Evolutionary conservation across 2,113 vertebrate genomes (phyloP).

Genomic region (Leptobrachium leishanense): DNA sequence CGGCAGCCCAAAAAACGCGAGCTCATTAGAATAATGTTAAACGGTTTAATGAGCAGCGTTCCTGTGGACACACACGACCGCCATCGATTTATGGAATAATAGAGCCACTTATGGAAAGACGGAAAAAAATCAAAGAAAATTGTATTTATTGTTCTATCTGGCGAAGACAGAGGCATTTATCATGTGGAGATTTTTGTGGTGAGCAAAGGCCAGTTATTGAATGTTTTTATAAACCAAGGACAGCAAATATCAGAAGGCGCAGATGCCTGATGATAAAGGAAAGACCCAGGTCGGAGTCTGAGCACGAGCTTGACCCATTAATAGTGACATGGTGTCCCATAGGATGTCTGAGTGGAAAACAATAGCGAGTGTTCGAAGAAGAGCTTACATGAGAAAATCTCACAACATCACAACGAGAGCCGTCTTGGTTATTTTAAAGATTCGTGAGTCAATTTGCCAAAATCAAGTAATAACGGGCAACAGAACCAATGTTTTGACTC

Average conservation of each 20-base stretch:
- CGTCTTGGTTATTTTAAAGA: too few relatives aligned
- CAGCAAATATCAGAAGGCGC: slow-evolving; percentile 26
- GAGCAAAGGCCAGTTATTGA: background rate
- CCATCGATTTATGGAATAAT: background rate
- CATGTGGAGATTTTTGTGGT: background rate
- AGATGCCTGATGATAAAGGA: slow-evolving; percentile 26
- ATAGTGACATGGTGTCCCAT: slow-evolving; percentile 30
- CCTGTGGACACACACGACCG: too few relatives aligned
- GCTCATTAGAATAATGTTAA: too few relatives aligned
- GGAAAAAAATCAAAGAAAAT: background rate
- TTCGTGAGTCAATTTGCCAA: too few relatives aligned
- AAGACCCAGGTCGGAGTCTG: slow-evolving; percentile 19
- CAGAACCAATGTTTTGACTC: too few relatives aligned
- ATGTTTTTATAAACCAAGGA: slow-evolving; percentile 9
- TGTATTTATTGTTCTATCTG: background rate
- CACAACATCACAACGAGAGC: too few relatives aligned
- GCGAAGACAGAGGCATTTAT: slow-evolving; percentile 7
- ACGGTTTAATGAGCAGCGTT: too few relatives aligned
- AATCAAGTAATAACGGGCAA: too few relatives aligned
- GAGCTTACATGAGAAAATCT: too few relatives aligned
- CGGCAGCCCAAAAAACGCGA: too few relatives aligned
- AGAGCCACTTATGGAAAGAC: background rate
- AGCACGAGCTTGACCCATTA: slow-evolving; percentile 14
- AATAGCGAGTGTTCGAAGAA: slow-evolving; percentile 20
- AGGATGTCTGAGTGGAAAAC: slow-evolving; percentile 33